Base-by-base conservation (phyloP, 2,888 invertebrate species). In the Eledone cirrhosa region DNA sequence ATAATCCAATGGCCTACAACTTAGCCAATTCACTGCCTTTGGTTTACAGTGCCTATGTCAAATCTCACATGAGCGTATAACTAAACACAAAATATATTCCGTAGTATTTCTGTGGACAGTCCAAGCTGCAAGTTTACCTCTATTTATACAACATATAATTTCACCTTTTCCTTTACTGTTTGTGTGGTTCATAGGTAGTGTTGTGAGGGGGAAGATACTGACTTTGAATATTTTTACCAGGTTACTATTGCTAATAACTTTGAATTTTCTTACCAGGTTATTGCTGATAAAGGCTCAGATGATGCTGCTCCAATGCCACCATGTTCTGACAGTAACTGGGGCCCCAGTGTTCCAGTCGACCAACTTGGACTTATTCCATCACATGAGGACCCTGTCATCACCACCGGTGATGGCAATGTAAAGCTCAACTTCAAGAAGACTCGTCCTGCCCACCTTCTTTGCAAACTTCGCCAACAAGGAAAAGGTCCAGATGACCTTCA, bases 401-500 rank as follows among this genome's bases (percentile, higher is more conserved):
- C 82, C 29, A 81, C 84, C 4, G 75, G 76, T n/a, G 87, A 89
- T 78, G 89, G 89, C 3, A 82, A 84, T 29, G 87, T 89, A n/a
- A 84, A 86, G 76, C 80, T 88, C 19, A 94, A 94, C 84, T 96
- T 93, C 91, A 93, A 93, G 77, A 96, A 95, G 89, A 97, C 96
- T 87, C 93, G 94, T 85, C 92, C 93, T 78, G 95, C 98, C 4
- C 88, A 85, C 69, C 84, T 91, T 48, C 87, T 89, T 33, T 89
- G 89, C 79, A 89, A 90, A 79, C 86, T 91, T 78, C 84, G 87
- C 53, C 87, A 87, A 78, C 89, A 89, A 53, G 90, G 88, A n/a
- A 84, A 89, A 85, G 85, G 85, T 65, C 90, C 90, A 41, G 88
- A 87, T 47, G 86, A 86, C 8, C 85, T 90, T 41, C 90, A 90